A percentile compares a stretch with the other conserved stretches of the same genome.
Evolutionary conservation across 2,113 vertebrate species (phyloP).

Genomic region (Prionailurus viverrinus): DNA sequence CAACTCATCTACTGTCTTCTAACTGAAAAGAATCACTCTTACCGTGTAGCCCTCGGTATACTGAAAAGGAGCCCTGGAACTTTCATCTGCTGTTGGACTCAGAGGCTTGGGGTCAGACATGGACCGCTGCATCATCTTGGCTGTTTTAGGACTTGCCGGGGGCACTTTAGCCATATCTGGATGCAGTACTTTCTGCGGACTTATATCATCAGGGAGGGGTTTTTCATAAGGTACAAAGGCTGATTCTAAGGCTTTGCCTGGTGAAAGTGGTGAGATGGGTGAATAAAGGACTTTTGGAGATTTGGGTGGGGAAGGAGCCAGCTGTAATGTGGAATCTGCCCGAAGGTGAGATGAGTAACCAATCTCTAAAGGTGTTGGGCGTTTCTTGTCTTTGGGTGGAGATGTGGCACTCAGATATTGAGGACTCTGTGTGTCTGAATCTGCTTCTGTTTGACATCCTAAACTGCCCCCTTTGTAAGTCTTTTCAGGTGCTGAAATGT

Average conservation of each 20-base stretch:
- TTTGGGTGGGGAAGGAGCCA: constrained; percentile 93
- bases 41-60: constrained; percentile 95
- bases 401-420: constrained; percentile 89
- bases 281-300: constrained; percentile 96
- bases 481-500: constrained; percentile 97
- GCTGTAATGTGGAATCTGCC: constrained; percentile 93
- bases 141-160: constrained; percentile 93
- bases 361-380: constrained; percentile 93
- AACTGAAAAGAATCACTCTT: constrained; percentile 87
- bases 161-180: constrained; percentile 93
- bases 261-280: constrained; percentile 94
- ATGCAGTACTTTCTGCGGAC: constrained; percentile 94
- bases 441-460: constrained; percentile 96
- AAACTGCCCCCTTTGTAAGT: constrained; percentile 95
- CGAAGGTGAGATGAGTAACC: constrained; percentile 94
- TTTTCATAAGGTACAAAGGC: constrained; percentile 97
- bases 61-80: constrained; percentile 94
- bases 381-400: constrained; percentile 94
- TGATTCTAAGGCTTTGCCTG: constrained; percentile 96
- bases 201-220: constrained; percentile 92
- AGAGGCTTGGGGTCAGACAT: constrained; percentile 97
- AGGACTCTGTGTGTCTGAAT: constrained; percentile 91
- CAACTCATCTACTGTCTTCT: constrained; percentile 65
- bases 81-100: constrained; percentile 96
- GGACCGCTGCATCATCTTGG: constrained; percentile 96